Evolutionary conservation across 2,888 invertebrate species (phyloP).

Genomic region (Hirtodrosophila duncani): DNA sequence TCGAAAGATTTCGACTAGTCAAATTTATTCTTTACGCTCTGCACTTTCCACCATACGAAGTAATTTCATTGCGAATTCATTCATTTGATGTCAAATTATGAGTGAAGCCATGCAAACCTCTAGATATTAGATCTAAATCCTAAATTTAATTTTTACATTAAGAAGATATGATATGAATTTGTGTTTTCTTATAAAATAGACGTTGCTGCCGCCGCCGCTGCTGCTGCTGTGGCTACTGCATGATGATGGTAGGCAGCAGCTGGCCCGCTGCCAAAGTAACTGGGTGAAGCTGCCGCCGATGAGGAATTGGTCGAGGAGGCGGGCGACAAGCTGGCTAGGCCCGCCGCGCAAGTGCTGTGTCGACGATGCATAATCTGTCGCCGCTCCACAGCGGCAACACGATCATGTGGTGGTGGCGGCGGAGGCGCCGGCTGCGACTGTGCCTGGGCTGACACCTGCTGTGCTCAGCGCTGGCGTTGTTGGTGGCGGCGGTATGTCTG

Average conservation of each 20-base stretch:
- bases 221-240: slow-evolving; percentile 38
- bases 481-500: slow-evolving; percentile 16
- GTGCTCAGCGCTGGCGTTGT: too few relatives aligned
- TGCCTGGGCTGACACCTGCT: background rate
- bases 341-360: slow-evolving; percentile 54
- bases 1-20: too few relatives aligned
- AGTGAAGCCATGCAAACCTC: too few relatives aligned
- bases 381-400: slow-evolving; percentile 27
- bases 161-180: too few relatives aligned
- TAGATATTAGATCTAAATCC: too few relatives aligned
- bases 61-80: too few relatives aligned
- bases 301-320: slow-evolving; percentile 41
- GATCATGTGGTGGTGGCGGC: slow-evolving; percentile 15
- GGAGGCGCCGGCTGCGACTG: slow-evolving; percentile 21
- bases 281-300: slow-evolving; percentile 47
- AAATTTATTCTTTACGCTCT: too few relatives aligned
- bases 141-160: too few relatives aligned
- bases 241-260: slow-evolving; percentile 37
- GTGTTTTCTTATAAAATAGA: too few relatives aligned
- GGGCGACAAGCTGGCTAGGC: slow-evolving; percentile 51
- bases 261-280: slow-evolving; percentile 50
- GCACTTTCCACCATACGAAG: too few relatives aligned
- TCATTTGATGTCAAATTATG: too few relatives aligned
- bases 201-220: slow-evolving; percentile 43
- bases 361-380: slow-evolving; percentile 43